phyloP scores from a whole-genome alignment of 30 jellyfish, hydroid and myxozoan genomes.

The Nemopilema nomurai region DNA sequence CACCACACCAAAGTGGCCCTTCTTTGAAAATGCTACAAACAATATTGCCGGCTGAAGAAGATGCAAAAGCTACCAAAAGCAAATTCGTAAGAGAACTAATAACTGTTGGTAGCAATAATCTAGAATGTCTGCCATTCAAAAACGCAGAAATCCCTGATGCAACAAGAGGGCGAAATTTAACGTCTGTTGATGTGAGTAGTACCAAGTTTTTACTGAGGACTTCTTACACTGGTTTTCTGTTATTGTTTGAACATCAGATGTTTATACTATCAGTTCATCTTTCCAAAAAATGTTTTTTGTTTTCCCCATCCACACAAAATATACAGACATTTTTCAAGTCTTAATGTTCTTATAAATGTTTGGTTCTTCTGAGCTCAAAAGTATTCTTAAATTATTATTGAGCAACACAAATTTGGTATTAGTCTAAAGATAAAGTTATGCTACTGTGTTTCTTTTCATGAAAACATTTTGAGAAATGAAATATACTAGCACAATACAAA shows the following conservation, averaged over 20 bases:
- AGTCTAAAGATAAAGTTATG: background rate
- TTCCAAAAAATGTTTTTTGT: background rate
- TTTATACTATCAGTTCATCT: background rate
- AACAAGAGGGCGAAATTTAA: background rate
- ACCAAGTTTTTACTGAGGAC: background rate
- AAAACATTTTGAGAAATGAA: background rate
- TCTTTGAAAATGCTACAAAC: background rate
- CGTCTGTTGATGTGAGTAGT: background rate
- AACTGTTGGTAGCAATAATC: background rate
- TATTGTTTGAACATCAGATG: background rate
- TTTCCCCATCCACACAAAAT: background rate
- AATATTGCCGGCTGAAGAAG: background rate
- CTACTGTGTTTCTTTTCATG: background rate
- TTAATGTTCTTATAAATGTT: background rate
- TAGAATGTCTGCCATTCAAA: background rate
- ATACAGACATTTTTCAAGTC: background rate
- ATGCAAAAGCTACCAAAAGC: background rate
- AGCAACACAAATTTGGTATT: background rate
- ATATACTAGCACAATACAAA: background rate
- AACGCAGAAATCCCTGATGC: background rate
- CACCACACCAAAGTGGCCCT: constrained; percentile 25
- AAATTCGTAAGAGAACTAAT: background rate
- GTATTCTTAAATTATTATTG: background rate
- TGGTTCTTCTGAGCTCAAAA: background rate
- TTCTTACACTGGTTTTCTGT: background rate